Evolutionary conservation across 2,888 invertebrate species (phyloP).

Genomic region (Acleris sparsana): DNA sequence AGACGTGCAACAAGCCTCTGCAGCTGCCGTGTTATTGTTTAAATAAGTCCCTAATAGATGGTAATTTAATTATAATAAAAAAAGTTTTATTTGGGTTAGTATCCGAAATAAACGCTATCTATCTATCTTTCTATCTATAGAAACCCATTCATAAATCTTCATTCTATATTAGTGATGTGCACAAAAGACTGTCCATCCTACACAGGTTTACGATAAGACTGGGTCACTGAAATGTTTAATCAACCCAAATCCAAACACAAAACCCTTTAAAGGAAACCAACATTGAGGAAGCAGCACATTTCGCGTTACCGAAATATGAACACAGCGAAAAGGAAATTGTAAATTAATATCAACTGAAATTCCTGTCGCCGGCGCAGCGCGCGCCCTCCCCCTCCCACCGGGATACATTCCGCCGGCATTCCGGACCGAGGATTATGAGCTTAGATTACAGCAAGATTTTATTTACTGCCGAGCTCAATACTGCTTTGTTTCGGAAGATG

Average conservation of each 20-base stretch:
- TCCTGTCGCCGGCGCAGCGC: conserved; percentile 5
- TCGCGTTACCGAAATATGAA: conserved; percentile 8
- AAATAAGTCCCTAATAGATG: too few species aligned
- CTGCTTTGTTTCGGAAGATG: neutral
- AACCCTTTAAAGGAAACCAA: conserved; percentile 4
- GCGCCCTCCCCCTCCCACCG: neutral
- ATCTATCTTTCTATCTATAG: too few species aligned
- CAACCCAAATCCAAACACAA: too few species aligned
- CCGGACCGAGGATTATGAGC: conserved; percentile 16
- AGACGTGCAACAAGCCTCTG: too few species aligned
- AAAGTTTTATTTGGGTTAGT: too few species aligned
- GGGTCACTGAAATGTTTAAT: neutral
- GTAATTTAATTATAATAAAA: too few species aligned
- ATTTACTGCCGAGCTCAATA: conserved; percentile 3
- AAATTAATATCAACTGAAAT: conserved; percentile 25
- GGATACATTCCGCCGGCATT: conserved; percentile 14
- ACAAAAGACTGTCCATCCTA: too few species aligned
- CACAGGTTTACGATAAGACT: neutral
- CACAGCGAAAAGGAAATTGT: conserved; percentile 18
- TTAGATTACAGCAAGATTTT: conserved; percentile 17
- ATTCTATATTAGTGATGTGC: too few species aligned
- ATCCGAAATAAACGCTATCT: too few species aligned
- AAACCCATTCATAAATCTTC: too few species aligned
- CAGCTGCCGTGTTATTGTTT: too few species aligned
- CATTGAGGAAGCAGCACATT: conserved; percentile 1